Conservation (phyloP, 92 coral and sea anemone genomes). For the Porites rus region DNA sequence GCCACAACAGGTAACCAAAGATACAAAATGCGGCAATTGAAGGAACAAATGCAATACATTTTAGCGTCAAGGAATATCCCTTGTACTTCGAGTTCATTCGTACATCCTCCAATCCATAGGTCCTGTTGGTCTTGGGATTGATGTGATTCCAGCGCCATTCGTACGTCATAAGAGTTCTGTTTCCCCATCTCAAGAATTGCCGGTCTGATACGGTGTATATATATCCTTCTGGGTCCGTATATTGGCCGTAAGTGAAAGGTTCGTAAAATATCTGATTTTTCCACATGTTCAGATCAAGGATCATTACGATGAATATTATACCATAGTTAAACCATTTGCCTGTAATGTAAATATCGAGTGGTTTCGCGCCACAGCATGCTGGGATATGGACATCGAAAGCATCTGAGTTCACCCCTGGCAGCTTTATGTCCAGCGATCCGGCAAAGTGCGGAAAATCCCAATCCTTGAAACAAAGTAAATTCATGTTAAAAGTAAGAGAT, state of each 20-base stretch:
- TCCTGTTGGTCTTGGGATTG: constrained; percentile 84
- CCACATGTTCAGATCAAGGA: constrained; percentile 91
- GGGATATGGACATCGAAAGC: constrained; percentile 70
- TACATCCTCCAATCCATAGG: constrained; percentile 77
- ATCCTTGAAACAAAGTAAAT: constrained; percentile 46
- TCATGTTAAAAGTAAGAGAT: too few species aligned
- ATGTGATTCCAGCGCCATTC: constrained; percentile 85
- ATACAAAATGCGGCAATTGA: constrained; percentile 76
- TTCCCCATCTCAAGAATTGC: constrained; percentile 78
- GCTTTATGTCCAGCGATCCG: constrained; percentile 81
- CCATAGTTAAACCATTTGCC: constrained; percentile 96
- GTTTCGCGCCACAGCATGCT: constrained; percentile 65
- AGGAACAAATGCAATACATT: constrained; percentile 85
- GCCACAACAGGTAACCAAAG: constrained; percentile 86
- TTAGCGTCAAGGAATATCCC: constrained; percentile 80
- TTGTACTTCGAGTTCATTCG: constrained; percentile 83
- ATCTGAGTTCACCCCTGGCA: constrained; percentile 85
- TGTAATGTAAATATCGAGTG: constrained; percentile 79
- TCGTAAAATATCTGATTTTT: constrained; percentile 89
- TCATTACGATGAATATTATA: constrained; percentile 86
- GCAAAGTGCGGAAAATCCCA: constrained; percentile 93
- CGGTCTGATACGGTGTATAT: constrained; percentile 83
- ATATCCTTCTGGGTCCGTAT: constrained; percentile 77
- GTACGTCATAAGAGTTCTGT: constrained; percentile 67
- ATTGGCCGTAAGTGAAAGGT: constrained; percentile 82